A percentile compares a stretch with the other conserved stretches of the same genome.
phyloP scores from a whole-genome alignment of 2,888 invertebrate genomes.

The Nesidiocoris tenuis region DNA sequence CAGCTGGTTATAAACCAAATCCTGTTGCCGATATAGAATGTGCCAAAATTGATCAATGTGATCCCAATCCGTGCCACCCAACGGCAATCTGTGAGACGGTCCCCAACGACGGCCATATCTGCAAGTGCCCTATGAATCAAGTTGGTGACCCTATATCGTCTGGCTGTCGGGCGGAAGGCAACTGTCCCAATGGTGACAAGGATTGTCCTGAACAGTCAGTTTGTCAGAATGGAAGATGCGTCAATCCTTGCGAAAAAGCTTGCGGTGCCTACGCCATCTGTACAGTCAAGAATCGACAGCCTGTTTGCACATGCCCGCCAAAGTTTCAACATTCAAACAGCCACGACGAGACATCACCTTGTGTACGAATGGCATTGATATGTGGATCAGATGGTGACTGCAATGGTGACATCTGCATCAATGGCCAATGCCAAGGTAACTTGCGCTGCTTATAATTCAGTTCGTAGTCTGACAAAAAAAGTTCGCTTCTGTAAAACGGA shows the following conservation, averaged over 20 bases:
- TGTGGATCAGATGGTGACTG: slow-evolving; percentile 76
- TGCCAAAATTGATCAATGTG: slow-evolving; percentile 67
- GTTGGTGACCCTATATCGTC: slow-evolving; percentile 73
- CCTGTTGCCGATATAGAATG: slow-evolving; percentile 84
- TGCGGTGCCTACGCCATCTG: slow-evolving; percentile 83
- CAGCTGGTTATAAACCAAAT: slow-evolving; percentile 76
- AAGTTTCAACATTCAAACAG: slow-evolving; percentile 66
- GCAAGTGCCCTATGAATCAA: slow-evolving; percentile 74
- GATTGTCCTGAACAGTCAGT: slow-evolving; percentile 76
- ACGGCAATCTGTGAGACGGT: slow-evolving; percentile 75
- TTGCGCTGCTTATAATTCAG: too few relatives aligned
- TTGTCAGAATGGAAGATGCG: slow-evolving; percentile 70
- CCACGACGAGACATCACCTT: slow-evolving; percentile 62
- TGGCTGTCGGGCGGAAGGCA: slow-evolving; percentile 77
- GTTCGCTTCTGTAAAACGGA: too few relatives aligned
- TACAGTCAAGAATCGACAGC: slow-evolving; percentile 71
- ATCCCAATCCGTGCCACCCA: slow-evolving; percentile 75
- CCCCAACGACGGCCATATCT: slow-evolving; percentile 67
- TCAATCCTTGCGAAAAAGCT: slow-evolving; percentile 77
- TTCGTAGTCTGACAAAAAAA: too few relatives aligned
- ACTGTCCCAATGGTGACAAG: slow-evolving; percentile 68
- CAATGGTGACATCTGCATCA: slow-evolving; percentile 73
- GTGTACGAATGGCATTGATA: slow-evolving; percentile 66
- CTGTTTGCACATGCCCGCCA: slow-evolving; percentile 75
- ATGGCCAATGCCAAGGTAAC: slow-evolving; percentile 74